phyloP scores from a whole-genome alignment of 2,113 vertebrate genomes.

The Camelus dromedarius region DNA sequence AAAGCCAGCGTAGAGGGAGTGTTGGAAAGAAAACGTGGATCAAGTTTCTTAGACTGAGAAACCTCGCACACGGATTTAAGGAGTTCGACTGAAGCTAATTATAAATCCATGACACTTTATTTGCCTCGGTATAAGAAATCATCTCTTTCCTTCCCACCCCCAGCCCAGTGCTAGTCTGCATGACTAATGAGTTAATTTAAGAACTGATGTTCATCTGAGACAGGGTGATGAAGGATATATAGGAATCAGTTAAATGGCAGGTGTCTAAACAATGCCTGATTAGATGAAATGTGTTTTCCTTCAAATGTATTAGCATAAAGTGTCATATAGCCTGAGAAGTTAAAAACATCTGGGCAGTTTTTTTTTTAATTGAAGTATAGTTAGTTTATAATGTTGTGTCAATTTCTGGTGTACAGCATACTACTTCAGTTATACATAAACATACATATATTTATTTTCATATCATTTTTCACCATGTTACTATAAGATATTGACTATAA shows the following conservation, averaged over 20 bases:
- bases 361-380: background rate
- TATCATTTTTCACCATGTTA: no score
- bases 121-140: slow-evolving; percentile 20
- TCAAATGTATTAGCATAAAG: slow-evolving; percentile 69
- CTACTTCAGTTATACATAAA: no score
- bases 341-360: slow-evolving; percentile 42
- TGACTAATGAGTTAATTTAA: slow-evolving; percentile 65
- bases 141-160: background rate
- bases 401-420: no score
- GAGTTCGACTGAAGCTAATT: slow-evolving; percentile 44
- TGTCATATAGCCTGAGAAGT: slow-evolving; percentile 56
- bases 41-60: background rate
- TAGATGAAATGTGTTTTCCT: slow-evolving; percentile 53
- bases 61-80: background rate
- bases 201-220: background rate
- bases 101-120: slow-evolving; percentile 64
- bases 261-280: slow-evolving; percentile 64
- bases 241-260: slow-evolving; percentile 54
- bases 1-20: background rate
- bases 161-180: background rate
- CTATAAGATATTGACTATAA: no score
- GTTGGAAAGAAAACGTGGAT: background rate
- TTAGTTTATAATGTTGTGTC: no score
- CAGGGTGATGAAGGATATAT: background rate
- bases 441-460: no score